Conservation (phyloP, 2,113 vertebrate species). For the Oreochromis tanganicae region DNA sequence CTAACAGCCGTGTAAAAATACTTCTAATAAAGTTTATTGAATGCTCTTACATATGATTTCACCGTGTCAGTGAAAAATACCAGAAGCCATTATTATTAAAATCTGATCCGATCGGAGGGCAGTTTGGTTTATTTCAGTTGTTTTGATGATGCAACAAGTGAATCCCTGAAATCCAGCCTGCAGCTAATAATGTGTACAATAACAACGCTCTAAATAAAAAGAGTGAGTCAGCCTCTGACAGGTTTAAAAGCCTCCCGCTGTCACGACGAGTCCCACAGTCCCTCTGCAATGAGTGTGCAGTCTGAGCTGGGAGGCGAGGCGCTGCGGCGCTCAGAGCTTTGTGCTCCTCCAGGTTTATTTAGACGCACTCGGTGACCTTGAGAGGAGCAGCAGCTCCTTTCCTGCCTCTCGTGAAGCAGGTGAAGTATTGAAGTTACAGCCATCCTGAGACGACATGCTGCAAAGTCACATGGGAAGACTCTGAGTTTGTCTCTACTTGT, state of each 20-base stretch:
- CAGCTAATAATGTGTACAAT: background rate
- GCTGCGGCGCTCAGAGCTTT: background rate
- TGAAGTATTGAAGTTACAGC: background rate
- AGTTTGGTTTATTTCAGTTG: background rate
- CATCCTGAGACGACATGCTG: background rate
- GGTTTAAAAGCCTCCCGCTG: constrained; percentile 25
- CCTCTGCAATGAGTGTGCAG: background rate
- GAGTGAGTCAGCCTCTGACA: background rate
- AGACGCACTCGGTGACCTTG: background rate
- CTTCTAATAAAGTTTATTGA: background rate
- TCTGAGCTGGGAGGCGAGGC: background rate
- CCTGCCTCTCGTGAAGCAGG: background rate
- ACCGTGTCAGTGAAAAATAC: background rate
- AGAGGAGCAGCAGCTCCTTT: background rate
- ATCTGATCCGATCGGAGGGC: background rate
- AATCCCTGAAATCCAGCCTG: background rate
- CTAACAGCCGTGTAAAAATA: background rate
- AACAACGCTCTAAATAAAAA: background rate
- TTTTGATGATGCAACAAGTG: background rate
- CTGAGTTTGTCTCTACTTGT: background rate
- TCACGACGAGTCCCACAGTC: background rate
- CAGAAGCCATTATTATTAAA: background rate
- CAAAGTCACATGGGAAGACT: background rate
- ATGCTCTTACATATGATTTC: background rate
- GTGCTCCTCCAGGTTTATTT: background rate